Percentiles rank a stretch among this genome's conserved stretches.
phyloP scores from a whole-genome alignment of 2,888 invertebrate genomes.

The Zootermopsis nevadensis region DNA sequence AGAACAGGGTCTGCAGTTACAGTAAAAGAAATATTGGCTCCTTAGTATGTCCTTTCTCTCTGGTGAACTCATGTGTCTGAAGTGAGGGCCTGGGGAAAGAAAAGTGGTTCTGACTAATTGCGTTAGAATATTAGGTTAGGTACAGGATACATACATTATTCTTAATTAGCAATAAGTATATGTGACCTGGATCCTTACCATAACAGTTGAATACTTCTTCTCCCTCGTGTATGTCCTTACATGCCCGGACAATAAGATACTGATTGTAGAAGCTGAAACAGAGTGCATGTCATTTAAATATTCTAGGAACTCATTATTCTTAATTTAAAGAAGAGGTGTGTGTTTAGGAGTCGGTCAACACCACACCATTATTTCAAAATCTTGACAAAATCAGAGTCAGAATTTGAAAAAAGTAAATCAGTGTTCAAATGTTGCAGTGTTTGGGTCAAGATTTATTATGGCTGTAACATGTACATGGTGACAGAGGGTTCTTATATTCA shows the following conservation, averaged over 20 bases:
- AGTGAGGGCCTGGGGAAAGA: constrained; percentile 72
- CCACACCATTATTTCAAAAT: too few relatives aligned
- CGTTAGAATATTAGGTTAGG: too few relatives aligned
- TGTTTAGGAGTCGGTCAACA: too few relatives aligned
- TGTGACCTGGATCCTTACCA: constrained; percentile 63
- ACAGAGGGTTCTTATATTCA: too few relatives aligned
- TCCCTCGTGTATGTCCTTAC: constrained; percentile 71
- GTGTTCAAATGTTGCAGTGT: too few relatives aligned
- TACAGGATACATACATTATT: too few relatives aligned
- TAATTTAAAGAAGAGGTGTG: too few relatives aligned
- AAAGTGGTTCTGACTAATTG: neutral
- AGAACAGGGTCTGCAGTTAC: constrained; percentile 79
- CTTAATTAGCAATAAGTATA: constrained; percentile 16
- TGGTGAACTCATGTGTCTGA: constrained; percentile 70
- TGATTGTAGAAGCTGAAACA: constrained; percentile 76
- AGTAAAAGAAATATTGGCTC: constrained; percentile 82
- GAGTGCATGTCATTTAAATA: neutral
- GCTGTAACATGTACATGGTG: too few relatives aligned
- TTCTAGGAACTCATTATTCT: too few relatives aligned
- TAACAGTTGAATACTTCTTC: constrained; percentile 89
- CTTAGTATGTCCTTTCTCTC: constrained; percentile 73
- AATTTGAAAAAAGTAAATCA: too few relatives aligned
- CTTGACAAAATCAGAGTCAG: too few relatives aligned
- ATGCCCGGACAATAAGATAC: constrained; percentile 76
- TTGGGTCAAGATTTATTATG: too few relatives aligned